These are phyloP conservation scores for Coenonympha arcania DNA, from an alignment of 2,888 invertebrate genomes.

Conservation along the genomic window DNA sequence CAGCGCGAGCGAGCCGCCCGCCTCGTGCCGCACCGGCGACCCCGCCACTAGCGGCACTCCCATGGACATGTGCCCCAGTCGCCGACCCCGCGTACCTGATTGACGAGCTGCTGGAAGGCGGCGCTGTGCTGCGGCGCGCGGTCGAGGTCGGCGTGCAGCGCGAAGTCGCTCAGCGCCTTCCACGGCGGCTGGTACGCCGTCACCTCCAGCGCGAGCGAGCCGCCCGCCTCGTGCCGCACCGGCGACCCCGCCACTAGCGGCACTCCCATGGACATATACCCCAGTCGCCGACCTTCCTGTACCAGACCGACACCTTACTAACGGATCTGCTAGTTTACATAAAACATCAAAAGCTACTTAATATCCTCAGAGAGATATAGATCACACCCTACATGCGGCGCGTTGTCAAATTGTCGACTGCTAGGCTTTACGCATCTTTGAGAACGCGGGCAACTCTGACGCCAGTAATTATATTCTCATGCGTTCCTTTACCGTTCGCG, in stretches of 20 bases:
- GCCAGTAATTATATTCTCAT: too few species aligned
- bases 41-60: constrained; percentile 99
- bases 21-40: constrained; percentile 92
- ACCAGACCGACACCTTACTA: constrained; percentile 14
- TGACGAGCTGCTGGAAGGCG: constrained; percentile 96
- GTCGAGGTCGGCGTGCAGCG: constrained; percentile 94
- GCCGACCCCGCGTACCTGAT: constrained; percentile 89
- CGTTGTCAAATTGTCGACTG: too few species aligned
- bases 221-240: constrained; percentile 91
- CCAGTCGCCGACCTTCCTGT: constrained; percentile 95
- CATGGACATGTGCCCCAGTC: constrained; percentile 94
- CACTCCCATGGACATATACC: constrained; percentile 96
- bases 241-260: constrained; percentile 98
- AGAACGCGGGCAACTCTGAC: too few species aligned
- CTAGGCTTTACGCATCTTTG: too few species aligned
- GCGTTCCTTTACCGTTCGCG: too few species aligned
- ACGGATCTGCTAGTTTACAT: too few species aligned
- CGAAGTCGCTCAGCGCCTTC: constrained; percentile 97
- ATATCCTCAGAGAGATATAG: too few species aligned
- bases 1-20: constrained; percentile 88
- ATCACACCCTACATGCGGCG: too few species aligned
- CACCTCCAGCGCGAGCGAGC: constrained; percentile 89
- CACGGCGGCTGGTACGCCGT: constrained; percentile 96
- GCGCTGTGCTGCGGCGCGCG: constrained; percentile 89
- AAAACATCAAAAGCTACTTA: too few species aligned